A percentile compares a stretch with the other conserved stretches of the same genome.
phyloP scores from a whole-genome alignment of 2,113 vertebrate species.

The Eretmochelys imbricata region DNA sequence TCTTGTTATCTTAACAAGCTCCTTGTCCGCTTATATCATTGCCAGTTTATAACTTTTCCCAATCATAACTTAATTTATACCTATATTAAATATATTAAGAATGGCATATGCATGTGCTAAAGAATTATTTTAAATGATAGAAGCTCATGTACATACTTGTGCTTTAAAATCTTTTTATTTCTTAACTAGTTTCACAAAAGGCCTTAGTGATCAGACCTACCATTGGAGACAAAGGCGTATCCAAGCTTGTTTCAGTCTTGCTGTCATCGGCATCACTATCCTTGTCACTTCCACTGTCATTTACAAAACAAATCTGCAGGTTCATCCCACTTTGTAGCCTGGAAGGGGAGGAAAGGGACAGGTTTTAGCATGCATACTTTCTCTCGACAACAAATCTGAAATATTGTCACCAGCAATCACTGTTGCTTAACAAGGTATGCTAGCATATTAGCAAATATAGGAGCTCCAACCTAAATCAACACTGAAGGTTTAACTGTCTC shows the following conservation, averaged over 20 bases:
- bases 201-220: slow-evolving; percentile 70
- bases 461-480: not conserved
- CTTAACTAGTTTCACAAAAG: not conserved
- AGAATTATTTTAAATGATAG: not conserved
- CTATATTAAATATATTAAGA: not conserved
- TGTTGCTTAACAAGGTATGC: not conserved
- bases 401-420: not conserved
- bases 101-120: not conserved
- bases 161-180: not conserved
- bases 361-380: not conserved
- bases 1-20: fast-evolving
- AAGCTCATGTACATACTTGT: not conserved
- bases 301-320: slow-evolving; percentile 98
- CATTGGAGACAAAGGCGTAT: slow-evolving; percentile 96
- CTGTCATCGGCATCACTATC: slow-evolving; percentile 98
- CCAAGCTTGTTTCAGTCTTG: slow-evolving; percentile 97
- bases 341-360: not conserved
- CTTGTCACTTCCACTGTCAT: slow-evolving; percentile 97
- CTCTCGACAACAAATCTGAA: not conserved
- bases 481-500: not conserved
- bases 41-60: not conserved
- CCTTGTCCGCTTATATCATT: not conserved
- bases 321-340: slow-evolving; percentile 99
- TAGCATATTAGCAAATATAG: not conserved
- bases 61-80: not conserved